Percentiles rank a stretch among this genome's conserved stretches.
Conservation (phyloP, 2,113 vertebrate genomes). For the Cyanistes caeruleus region DNA sequence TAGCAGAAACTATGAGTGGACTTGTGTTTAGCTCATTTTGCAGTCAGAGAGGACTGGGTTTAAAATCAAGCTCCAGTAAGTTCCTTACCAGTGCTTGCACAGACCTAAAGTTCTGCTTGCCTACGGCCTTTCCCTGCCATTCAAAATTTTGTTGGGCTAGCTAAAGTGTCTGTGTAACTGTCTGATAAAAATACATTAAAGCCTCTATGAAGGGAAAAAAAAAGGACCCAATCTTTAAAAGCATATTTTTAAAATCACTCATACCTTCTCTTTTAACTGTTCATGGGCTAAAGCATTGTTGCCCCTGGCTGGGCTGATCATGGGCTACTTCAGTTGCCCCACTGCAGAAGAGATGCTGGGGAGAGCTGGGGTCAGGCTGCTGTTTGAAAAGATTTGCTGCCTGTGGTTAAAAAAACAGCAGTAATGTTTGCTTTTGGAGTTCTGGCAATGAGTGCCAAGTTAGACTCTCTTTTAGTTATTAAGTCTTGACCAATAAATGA, state of each 20-base stretch:
- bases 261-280: not conserved
- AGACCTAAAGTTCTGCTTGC: not conserved
- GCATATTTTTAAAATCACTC: not conserved
- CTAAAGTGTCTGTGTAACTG: not conserved
- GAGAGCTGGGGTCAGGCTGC: not conserved
- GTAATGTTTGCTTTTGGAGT: not conserved
- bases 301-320: not conserved
- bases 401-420: not conserved
- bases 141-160: not conserved
- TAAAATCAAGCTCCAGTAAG: not conserved
- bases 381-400: not conserved
- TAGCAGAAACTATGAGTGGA: not conserved
- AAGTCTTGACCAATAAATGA: conserved; percentile 13
- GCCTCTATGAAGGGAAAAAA: not conserved
- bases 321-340: not conserved
- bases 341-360: not conserved
- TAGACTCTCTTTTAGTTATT: not conserved
- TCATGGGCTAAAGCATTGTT: not conserved
- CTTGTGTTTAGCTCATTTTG: not conserved
- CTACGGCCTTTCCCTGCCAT: not conserved
- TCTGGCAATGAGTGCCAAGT: not conserved
- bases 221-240: fast-evolving
- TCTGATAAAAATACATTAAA: not conserved
- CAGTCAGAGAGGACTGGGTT: not conserved
- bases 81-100: not conserved